Evolutionary conservation across 1,140 invertebrate genomes (phyloP).

Genomic region (Nebria ingens): DNA sequence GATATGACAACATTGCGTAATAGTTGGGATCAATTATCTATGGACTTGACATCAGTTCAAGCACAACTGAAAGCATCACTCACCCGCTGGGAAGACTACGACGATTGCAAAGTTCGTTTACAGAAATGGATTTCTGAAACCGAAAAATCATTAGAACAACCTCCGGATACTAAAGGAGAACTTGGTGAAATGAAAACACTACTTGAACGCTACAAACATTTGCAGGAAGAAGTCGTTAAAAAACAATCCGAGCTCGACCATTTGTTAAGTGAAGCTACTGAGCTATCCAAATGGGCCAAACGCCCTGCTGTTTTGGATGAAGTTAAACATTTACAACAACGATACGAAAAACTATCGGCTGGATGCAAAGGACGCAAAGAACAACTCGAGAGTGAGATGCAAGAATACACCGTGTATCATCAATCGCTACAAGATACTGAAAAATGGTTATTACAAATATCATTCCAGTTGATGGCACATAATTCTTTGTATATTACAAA

Average conservation of each 20-base stretch:
- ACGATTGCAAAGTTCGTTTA: constrained; percentile 54
- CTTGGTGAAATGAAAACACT: constrained; percentile 84
- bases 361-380: constrained; percentile 50
- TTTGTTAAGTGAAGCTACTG: constrained; percentile 56
- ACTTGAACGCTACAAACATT: constrained; percentile 71
- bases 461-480: constrained; percentile 92
- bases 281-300: constrained; percentile 58
- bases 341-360: constrained; percentile 51
- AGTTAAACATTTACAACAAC: constrained; percentile 49
- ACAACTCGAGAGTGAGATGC: constrained; percentile 63
- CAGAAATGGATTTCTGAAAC: constrained; percentile 60
- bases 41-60: constrained; percentile 67
- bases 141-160: constrained; percentile 48
- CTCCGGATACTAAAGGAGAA: constrained; percentile 65
- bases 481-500: constrained; percentile 89
- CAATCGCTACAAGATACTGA: constrained; percentile 85
- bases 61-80: constrained; percentile 66
- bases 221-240: constrained; percentile 60
- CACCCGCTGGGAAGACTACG: constrained; percentile 71
- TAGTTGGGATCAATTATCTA: constrained; percentile 72
- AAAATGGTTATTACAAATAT: constrained; percentile 90
- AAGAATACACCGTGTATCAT: constrained; percentile 79
- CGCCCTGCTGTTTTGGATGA: constrained; percentile 50
- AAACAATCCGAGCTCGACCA: constrained; percentile 64
- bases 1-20: constrained; percentile 64